phyloP scores from a whole-genome alignment of 2,888 invertebrate species.

The Trichogramma dendrolimi region DNA sequence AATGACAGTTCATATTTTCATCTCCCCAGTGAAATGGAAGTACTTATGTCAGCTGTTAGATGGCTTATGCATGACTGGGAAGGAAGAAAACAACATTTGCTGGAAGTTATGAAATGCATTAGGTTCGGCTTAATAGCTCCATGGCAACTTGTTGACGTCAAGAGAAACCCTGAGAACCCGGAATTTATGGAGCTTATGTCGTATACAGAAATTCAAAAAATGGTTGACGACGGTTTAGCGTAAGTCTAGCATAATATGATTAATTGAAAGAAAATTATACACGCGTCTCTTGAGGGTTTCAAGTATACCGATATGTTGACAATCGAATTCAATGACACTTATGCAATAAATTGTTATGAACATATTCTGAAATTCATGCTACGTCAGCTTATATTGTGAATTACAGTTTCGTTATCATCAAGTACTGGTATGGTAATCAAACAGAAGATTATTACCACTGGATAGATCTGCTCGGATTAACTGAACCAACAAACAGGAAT shows the following conservation, averaged over 20 bases:
- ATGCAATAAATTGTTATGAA: not conserved
- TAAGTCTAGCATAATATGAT: conserved; percentile 44
- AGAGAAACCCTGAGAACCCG: conserved; percentile 68
- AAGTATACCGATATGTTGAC: too few relatives aligned
- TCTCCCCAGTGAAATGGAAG: conserved; percentile 64
- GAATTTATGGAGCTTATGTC: conserved; percentile 69
- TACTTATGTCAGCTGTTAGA: conserved; percentile 74
- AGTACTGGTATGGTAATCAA: conserved; percentile 71
- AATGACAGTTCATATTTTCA: conserved; percentile 16
- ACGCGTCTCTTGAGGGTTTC: too few relatives aligned
- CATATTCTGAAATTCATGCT: not conserved
- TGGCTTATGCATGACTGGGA: conserved; percentile 75
- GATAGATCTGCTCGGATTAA: conserved; percentile 65
- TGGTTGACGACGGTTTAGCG: conserved; percentile 78
- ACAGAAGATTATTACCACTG: conserved; percentile 69
- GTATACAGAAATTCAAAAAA: conserved; percentile 66
- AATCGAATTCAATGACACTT: too few relatives aligned
- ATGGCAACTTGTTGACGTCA: conserved; percentile 75
- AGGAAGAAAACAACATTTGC: conserved; percentile 57
- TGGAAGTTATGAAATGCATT: conserved; percentile 66
- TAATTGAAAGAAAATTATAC: too few relatives aligned
- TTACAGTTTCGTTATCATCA: conserved; percentile 69
- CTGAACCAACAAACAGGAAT: conserved; percentile 69
- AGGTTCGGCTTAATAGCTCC: conserved; percentile 76
- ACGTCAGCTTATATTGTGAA: conserved; percentile 4